Percentiles rank a stretch among this genome's conserved stretches.
These are phyloP conservation scores for Deroptyus accipitrinus DNA, from an alignment of 2,113 vertebrate species.

Conservation along the genomic window DNA sequence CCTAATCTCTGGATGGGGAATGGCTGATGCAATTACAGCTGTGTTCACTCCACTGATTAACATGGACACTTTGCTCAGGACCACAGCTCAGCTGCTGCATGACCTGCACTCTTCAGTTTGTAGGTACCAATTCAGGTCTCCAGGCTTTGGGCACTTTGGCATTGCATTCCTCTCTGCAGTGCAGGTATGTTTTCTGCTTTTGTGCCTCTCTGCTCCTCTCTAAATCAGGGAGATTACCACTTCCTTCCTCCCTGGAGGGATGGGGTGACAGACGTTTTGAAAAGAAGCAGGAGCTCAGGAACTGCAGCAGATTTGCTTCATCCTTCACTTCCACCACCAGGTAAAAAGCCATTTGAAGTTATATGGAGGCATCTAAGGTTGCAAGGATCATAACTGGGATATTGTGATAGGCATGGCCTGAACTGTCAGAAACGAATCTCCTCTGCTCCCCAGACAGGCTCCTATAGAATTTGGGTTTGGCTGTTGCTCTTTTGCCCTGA, in stretches of 20 bases:
- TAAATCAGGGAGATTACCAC: background rate
- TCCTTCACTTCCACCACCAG: background rate
- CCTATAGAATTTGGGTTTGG: background rate
- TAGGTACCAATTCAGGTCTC: background rate
- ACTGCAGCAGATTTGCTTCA: background rate
- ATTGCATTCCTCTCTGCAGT: background rate
- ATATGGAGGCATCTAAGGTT: background rate
- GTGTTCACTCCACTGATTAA: background rate
- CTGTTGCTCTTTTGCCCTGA: background rate
- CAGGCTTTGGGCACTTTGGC: background rate
- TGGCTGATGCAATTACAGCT: background rate
- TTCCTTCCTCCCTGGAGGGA: background rate
- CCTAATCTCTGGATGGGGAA: background rate
- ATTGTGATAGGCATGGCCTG: background rate
- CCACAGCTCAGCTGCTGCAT: background rate
- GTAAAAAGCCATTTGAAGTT: background rate
- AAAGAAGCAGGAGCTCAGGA: background rate
- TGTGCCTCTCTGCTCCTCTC: background rate
- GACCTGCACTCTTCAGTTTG: background rate
- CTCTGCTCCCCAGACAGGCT: background rate
- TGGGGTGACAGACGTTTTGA: accelerated
- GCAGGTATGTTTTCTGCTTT: background rate
- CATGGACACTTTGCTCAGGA: background rate
- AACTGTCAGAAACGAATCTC: background rate
- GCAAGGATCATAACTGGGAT: background rate